phyloP scores from a whole-genome alignment of 2,113 vertebrate genomes.

The Procapra przewalskii region DNA sequence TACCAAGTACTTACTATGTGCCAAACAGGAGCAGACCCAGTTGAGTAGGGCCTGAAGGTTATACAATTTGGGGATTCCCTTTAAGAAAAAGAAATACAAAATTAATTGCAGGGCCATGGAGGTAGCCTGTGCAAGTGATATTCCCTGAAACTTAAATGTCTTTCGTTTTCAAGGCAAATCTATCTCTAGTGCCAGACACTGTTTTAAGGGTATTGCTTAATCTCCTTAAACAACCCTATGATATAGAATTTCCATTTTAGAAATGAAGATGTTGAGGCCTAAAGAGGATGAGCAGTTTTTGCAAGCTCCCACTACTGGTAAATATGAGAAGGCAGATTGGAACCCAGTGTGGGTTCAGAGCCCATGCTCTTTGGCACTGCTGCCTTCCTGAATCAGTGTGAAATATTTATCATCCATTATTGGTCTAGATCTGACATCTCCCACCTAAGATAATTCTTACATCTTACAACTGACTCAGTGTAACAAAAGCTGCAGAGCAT shows the following conservation, averaged over 20 bases:
- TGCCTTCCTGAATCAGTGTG: background rate
- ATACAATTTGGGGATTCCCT: background rate
- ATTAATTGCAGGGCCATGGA: background rate
- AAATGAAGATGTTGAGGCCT: background rate
- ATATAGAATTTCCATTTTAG: background rate
- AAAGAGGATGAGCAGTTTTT: background rate
- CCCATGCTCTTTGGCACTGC: background rate
- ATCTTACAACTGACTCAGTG: background rate
- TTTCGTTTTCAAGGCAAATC: background rate
- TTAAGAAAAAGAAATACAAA: slow-evolving; percentile 1
- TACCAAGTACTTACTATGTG: background rate
- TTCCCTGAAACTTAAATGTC: background rate
- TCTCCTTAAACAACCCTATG: background rate
- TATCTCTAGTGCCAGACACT: background rate
- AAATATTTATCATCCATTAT: background rate
- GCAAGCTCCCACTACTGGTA: background rate
- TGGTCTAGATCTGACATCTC: background rate
- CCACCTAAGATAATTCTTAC: background rate
- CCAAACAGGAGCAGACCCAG: background rate
- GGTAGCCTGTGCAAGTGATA: background rate
- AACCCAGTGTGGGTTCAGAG: background rate
- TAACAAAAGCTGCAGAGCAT: background rate
- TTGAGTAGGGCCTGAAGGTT: background rate
- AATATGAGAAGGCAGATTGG: background rate
- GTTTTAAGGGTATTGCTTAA: background rate